Evolutionary conservation across 2,888 invertebrate genomes (phyloP).

Genomic region (Limnephilus auricula): DNA sequence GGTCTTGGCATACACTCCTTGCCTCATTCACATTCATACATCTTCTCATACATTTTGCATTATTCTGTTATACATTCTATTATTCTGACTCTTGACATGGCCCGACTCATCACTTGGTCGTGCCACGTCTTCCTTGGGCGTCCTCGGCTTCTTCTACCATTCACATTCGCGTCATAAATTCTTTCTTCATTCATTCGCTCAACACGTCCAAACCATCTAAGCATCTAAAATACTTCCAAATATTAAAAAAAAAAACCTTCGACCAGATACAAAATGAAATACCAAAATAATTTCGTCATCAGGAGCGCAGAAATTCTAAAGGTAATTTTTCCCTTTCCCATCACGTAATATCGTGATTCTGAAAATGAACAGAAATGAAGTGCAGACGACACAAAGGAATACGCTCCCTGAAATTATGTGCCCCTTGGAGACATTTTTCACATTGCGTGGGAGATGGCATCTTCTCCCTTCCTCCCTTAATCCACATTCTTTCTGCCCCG

Average conservation of each 20-base stretch:
- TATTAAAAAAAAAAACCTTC: not conserved
- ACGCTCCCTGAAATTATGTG: slow-evolving; percentile 10
- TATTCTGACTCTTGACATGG: no score
- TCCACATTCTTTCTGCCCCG: not conserved
- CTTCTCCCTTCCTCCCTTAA: not conserved
- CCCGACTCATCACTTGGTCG: no score
- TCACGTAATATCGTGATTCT: not conserved
- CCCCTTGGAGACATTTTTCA: slow-evolving; percentile 29
- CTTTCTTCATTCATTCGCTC: no score
- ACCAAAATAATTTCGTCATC: not conserved
- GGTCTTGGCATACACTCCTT: no score
- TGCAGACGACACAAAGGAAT: not conserved
- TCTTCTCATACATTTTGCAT: no score
- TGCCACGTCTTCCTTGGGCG: no score
- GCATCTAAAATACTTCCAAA: no score
- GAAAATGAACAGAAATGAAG: slow-evolving; percentile 4
- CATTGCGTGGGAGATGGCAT: slow-evolving; percentile 7
- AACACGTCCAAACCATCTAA: no score
- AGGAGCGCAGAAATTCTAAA: slow-evolving; percentile 17
- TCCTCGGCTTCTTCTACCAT: no score
- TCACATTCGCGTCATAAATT: no score
- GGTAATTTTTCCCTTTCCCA: not conserved
- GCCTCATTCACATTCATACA: no score
- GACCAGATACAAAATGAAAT: not conserved
- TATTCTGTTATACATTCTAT: no score